These are phyloP conservation scores for Oxygymnocypris stewartii DNA, from an alignment of 2,113 vertebrate genomes.

Conservation along the genomic window DNA sequence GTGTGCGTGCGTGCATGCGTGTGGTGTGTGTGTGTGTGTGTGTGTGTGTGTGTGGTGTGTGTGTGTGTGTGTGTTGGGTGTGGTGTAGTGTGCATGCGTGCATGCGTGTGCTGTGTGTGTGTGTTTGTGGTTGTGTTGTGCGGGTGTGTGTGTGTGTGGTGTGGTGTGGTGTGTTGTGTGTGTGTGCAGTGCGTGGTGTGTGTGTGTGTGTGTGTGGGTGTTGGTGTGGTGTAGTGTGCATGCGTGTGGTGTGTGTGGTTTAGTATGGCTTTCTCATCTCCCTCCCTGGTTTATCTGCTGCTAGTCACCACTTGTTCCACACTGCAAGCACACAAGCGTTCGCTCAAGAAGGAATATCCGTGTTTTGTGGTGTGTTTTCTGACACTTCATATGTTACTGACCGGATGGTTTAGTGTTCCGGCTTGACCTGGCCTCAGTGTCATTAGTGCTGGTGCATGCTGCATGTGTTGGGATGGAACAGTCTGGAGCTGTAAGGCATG, in stretches of 20 bases:
- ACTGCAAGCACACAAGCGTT: not conserved
- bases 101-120: too few relatives aligned
- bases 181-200: too few relatives aligned
- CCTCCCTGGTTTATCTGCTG: slow-evolving; percentile 4
- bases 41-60: too few relatives aligned
- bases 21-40: too few relatives aligned
- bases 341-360: not conserved
- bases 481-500: not conserved
- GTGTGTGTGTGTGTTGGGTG: too few relatives aligned
- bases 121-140: too few relatives aligned
- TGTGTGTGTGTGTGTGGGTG: too few relatives aligned
- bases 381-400: slow-evolving; percentile 8
- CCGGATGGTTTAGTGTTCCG: not conserved
- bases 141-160: too few relatives aligned
- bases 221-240: too few relatives aligned
- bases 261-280: not conserved
- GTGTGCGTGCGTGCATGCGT: too few relatives aligned
- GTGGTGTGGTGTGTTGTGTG: too few relatives aligned
- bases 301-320: slow-evolving; percentile 16
- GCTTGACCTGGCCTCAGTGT: not conserved
- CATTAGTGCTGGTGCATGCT: not conserved
- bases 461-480: not conserved
- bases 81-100: too few relatives aligned
- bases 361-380: slow-evolving; percentile 15
- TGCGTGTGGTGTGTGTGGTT: not conserved